Conservation (phyloP, 2,888 invertebrate species). For the Diplazon laetatorius region DNA sequence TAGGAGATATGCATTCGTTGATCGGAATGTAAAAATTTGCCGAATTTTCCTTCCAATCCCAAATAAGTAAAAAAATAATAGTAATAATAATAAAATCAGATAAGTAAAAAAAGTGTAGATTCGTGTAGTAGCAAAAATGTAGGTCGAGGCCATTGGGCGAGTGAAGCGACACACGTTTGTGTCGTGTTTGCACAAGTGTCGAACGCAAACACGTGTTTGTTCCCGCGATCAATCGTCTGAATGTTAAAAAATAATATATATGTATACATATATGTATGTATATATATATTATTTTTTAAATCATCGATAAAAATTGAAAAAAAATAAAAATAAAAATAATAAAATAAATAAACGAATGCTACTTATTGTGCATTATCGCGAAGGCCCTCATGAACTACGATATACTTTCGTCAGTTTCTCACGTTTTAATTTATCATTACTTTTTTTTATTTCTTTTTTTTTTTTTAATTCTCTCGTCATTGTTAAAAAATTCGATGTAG, state of each 20-base stretch:
- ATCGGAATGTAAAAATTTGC: not conserved
- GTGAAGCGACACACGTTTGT: not conserved
- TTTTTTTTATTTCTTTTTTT: not conserved
- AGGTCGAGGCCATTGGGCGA: conserved; percentile 33
- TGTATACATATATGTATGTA: no score
- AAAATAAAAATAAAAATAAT: not conserved
- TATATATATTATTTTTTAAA: no score
- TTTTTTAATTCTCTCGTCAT: not conserved
- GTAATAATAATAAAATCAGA: conserved; percentile 22
- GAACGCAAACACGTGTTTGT: conserved; percentile 8
- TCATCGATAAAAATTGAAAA: conserved; percentile 4
- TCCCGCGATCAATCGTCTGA: conserved; percentile 42
- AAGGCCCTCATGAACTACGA: conserved; percentile 33
- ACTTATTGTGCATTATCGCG: conserved; percentile 34
- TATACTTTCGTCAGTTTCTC: conserved; percentile 34
- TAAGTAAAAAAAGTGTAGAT: conserved; percentile 48
- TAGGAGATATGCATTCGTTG: conserved; percentile 64
- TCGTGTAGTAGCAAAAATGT: conserved; percentile 45
- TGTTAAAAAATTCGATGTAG: conserved; percentile 1
- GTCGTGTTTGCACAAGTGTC: no score
- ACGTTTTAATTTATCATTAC: no score
- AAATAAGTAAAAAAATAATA: conserved; percentile 42
- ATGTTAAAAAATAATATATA: no score
- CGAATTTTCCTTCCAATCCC: not conserved
- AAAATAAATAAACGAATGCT: conserved; percentile 1